phyloP scores from a whole-genome alignment of 2,888 invertebrate genomes.

The Drepana falcataria region DNA sequence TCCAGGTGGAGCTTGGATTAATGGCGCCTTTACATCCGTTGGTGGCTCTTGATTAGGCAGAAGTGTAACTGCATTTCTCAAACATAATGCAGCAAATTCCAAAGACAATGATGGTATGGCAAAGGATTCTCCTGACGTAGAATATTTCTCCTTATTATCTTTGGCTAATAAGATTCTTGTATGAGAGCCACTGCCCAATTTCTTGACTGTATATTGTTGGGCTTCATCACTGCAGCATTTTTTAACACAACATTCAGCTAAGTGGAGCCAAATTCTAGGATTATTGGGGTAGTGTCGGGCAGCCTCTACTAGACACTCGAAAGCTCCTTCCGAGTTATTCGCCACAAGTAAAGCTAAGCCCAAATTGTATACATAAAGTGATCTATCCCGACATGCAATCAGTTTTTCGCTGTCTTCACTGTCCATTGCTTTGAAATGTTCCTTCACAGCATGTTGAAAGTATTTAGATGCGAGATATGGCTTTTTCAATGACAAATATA shows the following conservation, averaged over 20 bases:
- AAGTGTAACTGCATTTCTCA: conserved; percentile 89
- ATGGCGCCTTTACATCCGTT: conserved; percentile 40
- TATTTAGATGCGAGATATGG: conserved; percentile 88
- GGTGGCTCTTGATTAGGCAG: conserved; percentile 79
- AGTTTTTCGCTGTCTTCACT: conserved; percentile 61
- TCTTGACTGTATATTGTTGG: conserved; percentile 63
- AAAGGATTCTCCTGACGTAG: conserved; percentile 82
- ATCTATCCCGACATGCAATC: conserved; percentile 67
- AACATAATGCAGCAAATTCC: conserved; percentile 93
- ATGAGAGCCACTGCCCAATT: conserved; percentile 68
- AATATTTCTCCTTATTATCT: conserved; percentile 61
- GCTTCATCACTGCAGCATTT: conserved; percentile 80
- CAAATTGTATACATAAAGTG: conserved; percentile 88
- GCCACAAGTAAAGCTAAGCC: conserved; percentile 91
- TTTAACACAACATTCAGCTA: conserved; percentile 95
- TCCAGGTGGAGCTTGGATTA: conserved; percentile 79
- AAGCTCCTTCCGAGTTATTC: conserved; percentile 89
- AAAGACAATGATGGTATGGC: conserved; percentile 92
- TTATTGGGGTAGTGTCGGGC: conserved; percentile 92
- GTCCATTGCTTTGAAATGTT: conserved; percentile 78
- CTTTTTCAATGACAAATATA: conserved; percentile 89
- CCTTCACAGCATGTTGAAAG: conserved; percentile 87
- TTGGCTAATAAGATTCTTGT: conserved; percentile 58
- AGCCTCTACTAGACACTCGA: conserved; percentile 93
- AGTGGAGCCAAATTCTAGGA: conserved; percentile 92